Evolutionary conservation across 2,888 invertebrate species (phyloP).

Genomic region (Tinea trinotella): DNA sequence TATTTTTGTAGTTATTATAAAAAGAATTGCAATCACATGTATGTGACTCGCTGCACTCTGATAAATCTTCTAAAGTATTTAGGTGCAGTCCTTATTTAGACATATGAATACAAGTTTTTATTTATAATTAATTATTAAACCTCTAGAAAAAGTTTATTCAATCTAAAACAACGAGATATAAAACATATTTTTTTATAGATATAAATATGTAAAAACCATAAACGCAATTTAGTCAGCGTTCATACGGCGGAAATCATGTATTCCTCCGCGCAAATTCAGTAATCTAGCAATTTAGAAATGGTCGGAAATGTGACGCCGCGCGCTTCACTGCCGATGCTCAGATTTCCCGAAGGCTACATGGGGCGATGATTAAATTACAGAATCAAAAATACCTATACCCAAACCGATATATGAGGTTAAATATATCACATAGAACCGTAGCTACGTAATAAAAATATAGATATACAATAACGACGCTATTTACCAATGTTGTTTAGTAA

Average conservation of each 20-base stretch:
- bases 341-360: constrained; percentile 18
- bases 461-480: too few species aligned
- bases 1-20: too few species aligned
- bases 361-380: constrained; percentile 14
- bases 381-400: constrained; percentile 13
- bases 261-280: constrained; percentile 34
- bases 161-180: too few species aligned
- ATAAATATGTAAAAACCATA: constrained; percentile 12
- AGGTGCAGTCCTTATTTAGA: too few species aligned
- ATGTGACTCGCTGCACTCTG: too few species aligned
- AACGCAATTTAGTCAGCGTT: constrained; percentile 30
- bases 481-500: neutral
- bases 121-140: too few species aligned
- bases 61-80: too few species aligned
- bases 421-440: too few species aligned
- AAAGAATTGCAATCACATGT: too few species aligned
- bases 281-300: constrained; percentile 40
- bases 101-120: too few species aligned
- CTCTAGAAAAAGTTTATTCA: too few species aligned
- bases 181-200: neutral
- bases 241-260: constrained; percentile 48
- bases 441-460: neutral
- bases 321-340: constrained; percentile 21
- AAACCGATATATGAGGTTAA: neutral
- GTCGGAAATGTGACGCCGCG: constrained; percentile 33